Evolutionary conservation across 2,888 invertebrate species (phyloP).

Genomic region (Steromphala cineraria): DNA sequence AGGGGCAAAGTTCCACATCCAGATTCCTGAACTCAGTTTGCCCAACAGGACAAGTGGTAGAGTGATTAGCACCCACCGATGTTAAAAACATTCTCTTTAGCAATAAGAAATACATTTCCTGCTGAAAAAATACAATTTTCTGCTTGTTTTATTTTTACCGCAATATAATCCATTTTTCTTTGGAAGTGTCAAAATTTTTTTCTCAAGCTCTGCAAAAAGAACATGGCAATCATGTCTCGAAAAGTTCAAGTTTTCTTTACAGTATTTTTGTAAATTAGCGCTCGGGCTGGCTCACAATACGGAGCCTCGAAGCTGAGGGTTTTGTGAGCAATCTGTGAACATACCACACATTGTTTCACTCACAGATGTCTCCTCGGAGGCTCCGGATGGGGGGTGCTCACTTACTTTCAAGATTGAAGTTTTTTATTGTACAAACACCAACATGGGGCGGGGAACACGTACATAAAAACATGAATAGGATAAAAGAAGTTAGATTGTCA

Average conservation of each 20-base stretch:
- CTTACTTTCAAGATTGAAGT: no score
- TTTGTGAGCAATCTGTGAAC: not conserved
- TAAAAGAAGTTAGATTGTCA: no score
- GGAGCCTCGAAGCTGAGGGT: not conserved
- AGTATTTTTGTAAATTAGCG: constrained; percentile 8
- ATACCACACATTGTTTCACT: not conserved
- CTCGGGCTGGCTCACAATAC: not conserved
- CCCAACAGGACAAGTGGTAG: not conserved
- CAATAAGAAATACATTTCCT: not conserved
- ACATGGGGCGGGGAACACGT: no score
- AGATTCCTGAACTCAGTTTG: no score
- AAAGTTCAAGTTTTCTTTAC: not conserved
- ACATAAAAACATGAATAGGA: no score
- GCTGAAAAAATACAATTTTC: not conserved
- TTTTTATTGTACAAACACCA: no score
- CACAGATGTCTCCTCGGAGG: not conserved
- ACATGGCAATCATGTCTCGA: not conserved
- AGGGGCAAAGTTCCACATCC: no score
- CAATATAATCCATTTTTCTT: not conserved
- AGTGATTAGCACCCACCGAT: not conserved
- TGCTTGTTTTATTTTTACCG: constrained; percentile 2
- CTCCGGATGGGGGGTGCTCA: not conserved
- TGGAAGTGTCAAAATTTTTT: not conserved
- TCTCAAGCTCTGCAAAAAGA: not conserved
- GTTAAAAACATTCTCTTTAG: not conserved